Evolutionary conservation across 2,113 vertebrate genomes (phyloP), one percentile per base, ranked within the genome.

Genomic region (Ameiurus melas): DNA sequence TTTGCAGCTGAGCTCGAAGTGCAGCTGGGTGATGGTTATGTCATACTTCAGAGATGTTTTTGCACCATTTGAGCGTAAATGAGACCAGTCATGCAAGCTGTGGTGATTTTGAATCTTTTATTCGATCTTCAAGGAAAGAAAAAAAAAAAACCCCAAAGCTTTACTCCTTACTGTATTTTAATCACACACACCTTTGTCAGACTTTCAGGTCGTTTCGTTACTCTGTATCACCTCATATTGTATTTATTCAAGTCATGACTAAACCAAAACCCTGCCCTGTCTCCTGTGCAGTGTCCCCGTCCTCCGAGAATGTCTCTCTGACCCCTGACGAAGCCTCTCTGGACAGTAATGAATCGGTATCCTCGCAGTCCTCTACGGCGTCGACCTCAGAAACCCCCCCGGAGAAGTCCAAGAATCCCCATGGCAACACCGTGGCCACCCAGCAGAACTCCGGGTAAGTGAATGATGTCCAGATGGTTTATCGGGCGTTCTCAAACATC

Each of bases 331-430:
- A 97, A 79, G 96, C 96, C 0, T 97, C 96, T 13, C 95, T 95
- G 87, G 96, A 97, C 90, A 98, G 97, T 92, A 96, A 95, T 27
- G 98, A 99, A 93, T 98, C 98, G 0, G 96, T 98, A 22, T 98
- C 97, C 25, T 98, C 98, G 17, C 96, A 97, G 1, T 97, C 98
- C n/a, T 98, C 97, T 0, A 95, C 94, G 0, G 94, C 95, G 2
- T 95, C 95, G 0, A 83, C 92, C 86, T 94, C 95, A 1, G 96
- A 94, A 27, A 96, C 94, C 27, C 93, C 95, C 0, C 90, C 92
- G 0, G 95, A 95, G 73, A 95, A 93, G 90, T 94, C 95, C 1
- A 96, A 91, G 90, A 96, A 96, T 71, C 91, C 95, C 88, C 92
- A 96, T 7, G 89, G 91, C 20, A 90, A 91, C 33, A 2, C 71